phyloP scores from a whole-genome alignment of 2,888 invertebrate species.

The Limnephilus marmoratus region DNA sequence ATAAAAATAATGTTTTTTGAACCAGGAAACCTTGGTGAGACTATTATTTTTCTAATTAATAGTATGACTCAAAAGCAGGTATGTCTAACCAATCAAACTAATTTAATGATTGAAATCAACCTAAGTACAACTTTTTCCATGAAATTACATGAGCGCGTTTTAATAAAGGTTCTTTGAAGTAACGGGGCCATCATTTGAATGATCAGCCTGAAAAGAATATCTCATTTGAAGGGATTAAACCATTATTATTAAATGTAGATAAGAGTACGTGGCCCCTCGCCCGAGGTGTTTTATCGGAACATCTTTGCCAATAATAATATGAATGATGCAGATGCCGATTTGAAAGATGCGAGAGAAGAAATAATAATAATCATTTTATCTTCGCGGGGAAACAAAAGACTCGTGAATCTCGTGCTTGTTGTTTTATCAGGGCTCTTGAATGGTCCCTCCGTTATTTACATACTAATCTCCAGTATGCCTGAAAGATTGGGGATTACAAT shows the following conservation, averaged over 20 bases:
- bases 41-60: no score
- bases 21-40: no score
- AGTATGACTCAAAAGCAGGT: no score
- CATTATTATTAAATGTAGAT: background rate
- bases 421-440: background rate
- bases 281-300: background rate
- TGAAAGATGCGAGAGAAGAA: slow-evolving; percentile 16
- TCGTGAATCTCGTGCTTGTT: slow-evolving; percentile 11
- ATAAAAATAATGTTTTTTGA: no score
- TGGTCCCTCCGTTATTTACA: background rate
- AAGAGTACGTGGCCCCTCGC: background rate
- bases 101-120: no score
- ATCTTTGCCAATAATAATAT: background rate
- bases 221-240: background rate
- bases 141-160: background rate
- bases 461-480: background rate
- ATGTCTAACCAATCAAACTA: no score
- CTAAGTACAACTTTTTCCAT: no score
- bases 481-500: no score
- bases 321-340: background rate
- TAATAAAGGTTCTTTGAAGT: background rate
- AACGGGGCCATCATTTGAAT: background rate
- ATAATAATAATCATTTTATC: slow-evolving; percentile 9
- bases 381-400: slow-evolving; percentile 14
- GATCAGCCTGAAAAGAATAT: background rate